Conservation (phyloP, 2,888 invertebrate genomes). For the Bellardia bayeri region DNA sequence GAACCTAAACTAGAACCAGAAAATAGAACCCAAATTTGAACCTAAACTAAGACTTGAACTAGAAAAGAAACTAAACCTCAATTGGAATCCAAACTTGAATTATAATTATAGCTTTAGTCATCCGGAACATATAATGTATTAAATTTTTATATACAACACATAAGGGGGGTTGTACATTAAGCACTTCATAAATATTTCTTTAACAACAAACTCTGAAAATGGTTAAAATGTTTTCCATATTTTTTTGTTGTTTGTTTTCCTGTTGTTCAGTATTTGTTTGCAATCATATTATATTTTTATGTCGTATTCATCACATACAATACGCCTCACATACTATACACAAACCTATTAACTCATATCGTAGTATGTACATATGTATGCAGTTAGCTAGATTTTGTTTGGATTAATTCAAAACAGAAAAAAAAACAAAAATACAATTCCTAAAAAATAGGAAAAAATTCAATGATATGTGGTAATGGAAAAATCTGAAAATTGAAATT, state of each 20-base stretch:
- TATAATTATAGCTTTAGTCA: background rate
- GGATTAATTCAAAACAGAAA: slow-evolving; percentile 49
- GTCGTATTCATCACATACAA: slow-evolving; percentile 36
- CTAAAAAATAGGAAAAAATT: slow-evolving; percentile 17
- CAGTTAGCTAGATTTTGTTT: slow-evolving; percentile 48
- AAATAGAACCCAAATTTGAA: background rate
- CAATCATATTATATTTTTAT: slow-evolving; percentile 55
- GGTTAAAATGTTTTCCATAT: background rate
- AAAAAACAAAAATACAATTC: slow-evolving; percentile 6
- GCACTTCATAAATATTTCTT: background rate
- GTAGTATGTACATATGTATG: slow-evolving; percentile 19
- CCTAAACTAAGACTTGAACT: background rate
- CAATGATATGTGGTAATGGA: slow-evolving; percentile 59
- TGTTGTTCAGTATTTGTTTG: slow-evolving; percentile 41
- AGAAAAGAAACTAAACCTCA: background rate
- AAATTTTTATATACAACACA: background rate
- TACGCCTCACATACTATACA: background rate
- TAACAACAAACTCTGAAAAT: background rate
- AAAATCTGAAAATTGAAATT: slow-evolving; percentile 71
- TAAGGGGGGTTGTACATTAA: background rate
- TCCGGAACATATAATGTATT: background rate
- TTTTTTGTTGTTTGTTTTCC: background rate
- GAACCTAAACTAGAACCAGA: background rate
- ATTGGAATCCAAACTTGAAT: background rate
- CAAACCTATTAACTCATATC: slow-evolving; percentile 2